Percentiles rank a stretch among this genome's conserved stretches.
phyloP scores from a whole-genome alignment of 2,113 vertebrate genomes.

The Cygnus atratus region DNA sequence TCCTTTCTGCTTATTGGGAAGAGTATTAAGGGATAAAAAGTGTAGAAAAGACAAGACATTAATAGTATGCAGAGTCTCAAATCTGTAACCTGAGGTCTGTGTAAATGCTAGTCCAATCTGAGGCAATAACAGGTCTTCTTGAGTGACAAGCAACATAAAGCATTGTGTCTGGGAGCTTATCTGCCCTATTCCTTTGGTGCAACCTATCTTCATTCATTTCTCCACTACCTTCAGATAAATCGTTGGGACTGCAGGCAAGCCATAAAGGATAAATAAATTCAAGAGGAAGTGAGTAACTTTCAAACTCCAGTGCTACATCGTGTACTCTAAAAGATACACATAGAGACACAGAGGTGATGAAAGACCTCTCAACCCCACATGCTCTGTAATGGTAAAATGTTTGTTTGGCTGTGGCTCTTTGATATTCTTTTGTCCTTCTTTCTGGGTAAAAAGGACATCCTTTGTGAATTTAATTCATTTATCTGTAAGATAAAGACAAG shows the following conservation, averaged over 20 bases:
- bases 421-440: neutral
- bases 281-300: neutral
- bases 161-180: neutral
- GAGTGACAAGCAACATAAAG: neutral
- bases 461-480: neutral
- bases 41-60: too few relatives aligned
- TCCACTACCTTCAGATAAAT: neutral
- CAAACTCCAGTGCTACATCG: neutral
- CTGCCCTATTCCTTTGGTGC: neutral
- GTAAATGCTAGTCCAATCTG: neutral
- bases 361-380: neutral
- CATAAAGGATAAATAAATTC: neutral
- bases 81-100: neutral
- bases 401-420: neutral
- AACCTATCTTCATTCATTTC: neutral
- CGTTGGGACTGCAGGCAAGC: neutral
- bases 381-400: neutral
- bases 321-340: neutral
- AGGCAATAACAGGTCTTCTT: neutral
- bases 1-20: neutral
- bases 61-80: neutral
- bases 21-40: neutral
- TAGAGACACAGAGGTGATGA: fast-evolving
- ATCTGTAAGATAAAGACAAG: neutral
- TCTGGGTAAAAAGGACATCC: neutral